phyloP scores from a whole-genome alignment of 2,797 vertebrate species.

The Amniataba percoides region DNA sequence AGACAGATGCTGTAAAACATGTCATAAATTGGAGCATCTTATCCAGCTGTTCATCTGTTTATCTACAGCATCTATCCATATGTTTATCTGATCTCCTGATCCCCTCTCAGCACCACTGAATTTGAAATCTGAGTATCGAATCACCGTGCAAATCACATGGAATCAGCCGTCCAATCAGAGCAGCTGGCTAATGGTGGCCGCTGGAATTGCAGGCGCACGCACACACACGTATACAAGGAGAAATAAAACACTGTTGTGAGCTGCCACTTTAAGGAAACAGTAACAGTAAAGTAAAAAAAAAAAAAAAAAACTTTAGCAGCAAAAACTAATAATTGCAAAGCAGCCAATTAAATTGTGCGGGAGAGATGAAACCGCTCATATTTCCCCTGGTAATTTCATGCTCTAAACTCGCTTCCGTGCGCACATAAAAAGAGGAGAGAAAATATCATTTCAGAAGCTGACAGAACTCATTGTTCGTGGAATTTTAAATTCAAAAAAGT shows the following conservation, averaged over 20 bases:
- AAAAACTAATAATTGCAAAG: slow-evolving; percentile 99
- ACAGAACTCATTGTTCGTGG: slow-evolving; percentile 99
- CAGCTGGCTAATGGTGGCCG: slow-evolving; percentile 19
- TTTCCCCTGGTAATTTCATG: slow-evolving; percentile 99
- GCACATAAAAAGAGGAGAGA: slow-evolving; percentile 95
- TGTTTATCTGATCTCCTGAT: slow-evolving; percentile 1
- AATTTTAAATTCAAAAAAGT: slow-evolving; percentile 99
- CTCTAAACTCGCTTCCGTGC: slow-evolving; percentile 99
- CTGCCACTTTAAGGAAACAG: slow-evolving; percentile 99
- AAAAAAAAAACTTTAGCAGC: slow-evolving; percentile 98
- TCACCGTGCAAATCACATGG: slow-evolving; percentile 63
- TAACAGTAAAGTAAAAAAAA: slow-evolving; percentile 95
- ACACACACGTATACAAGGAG: slow-evolving; percentile 39
- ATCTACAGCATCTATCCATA: not conserved
- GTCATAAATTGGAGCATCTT: not conserved
- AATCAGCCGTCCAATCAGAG: slow-evolving; percentile 71
- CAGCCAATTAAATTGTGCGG: slow-evolving; percentile 99
- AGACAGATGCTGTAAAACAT: slow-evolving; percentile 11
- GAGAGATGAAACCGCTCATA: slow-evolving; percentile 99
- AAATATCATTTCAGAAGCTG: slow-evolving; percentile 99
- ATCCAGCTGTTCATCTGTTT: not conserved
- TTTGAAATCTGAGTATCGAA: slow-evolving; percentile 69
- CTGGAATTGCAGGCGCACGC: slow-evolving; percentile 47
- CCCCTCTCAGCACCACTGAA: slow-evolving; percentile 29
- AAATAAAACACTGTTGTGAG: slow-evolving; percentile 80